Conservation (phyloP, 2,888 invertebrate species). For the Exephanes ischioxanthus region DNA sequence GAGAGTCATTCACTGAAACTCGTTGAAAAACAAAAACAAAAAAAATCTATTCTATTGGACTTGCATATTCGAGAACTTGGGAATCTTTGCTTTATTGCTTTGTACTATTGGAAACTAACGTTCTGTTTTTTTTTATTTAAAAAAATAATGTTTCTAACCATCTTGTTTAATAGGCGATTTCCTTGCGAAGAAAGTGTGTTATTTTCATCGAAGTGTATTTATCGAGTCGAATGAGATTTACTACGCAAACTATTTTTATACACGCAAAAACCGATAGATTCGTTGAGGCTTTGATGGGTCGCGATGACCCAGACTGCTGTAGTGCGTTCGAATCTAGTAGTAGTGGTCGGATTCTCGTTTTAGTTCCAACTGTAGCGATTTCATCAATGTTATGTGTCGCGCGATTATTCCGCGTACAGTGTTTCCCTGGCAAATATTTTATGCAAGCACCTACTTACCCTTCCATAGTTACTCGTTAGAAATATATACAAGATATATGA, state of each 20-base stretch:
- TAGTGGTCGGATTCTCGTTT: constrained; percentile 8
- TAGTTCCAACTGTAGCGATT: constrained; percentile 1
- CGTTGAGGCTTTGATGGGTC: constrained; percentile 45
- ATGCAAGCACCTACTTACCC: constrained; percentile 25
- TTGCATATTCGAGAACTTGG: neutral
- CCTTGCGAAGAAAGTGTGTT: constrained; percentile 37
- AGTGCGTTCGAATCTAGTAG: neutral
- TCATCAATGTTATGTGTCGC: constrained; percentile 21
- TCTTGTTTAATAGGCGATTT: constrained; percentile 26
- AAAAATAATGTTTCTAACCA: constrained; percentile 17
- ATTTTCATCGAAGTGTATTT: constrained; percentile 60
- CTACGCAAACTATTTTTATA: constrained; percentile 67
- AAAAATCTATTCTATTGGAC: neutral
- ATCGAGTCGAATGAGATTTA: constrained; percentile 62
- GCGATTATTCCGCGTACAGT: constrained; percentile 35
- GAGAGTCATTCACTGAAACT: neutral
- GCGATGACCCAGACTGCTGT: constrained; percentile 6
- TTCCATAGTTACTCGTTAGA: constrained; percentile 55
- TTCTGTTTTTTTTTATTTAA: neutral
- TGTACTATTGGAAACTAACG: neutral
- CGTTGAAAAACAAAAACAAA: neutral
- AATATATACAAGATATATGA: constrained; percentile 33
- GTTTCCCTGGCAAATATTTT: constrained; percentile 48
- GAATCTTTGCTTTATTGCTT: neutral
- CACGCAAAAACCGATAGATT: constrained; percentile 43